Evolutionary conservation across 2,113 vertebrate genomes (phyloP).

Genomic region (Fregata magnificens): DNA sequence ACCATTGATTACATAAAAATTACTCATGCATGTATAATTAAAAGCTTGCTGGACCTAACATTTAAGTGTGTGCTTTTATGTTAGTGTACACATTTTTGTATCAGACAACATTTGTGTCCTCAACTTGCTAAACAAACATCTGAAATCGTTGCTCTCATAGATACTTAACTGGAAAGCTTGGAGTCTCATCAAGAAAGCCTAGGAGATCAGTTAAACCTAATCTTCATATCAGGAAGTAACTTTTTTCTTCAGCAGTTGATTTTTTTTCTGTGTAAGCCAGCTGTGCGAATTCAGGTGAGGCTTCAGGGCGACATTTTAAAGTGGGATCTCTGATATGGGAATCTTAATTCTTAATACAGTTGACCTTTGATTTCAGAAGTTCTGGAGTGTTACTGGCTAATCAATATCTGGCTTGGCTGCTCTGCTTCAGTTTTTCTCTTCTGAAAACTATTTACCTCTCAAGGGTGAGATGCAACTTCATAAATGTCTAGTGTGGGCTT

Average conservation of each 20-base stretch:
- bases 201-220: neutral
- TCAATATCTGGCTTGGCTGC: conserved; percentile 9
- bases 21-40: neutral
- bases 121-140: neutral
- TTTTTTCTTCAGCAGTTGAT: neutral
- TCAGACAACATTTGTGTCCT: neutral
- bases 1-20: neutral
- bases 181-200: neutral
- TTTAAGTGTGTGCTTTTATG: neutral
- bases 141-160: neutral
- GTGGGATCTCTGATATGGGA: neutral
- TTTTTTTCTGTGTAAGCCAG: neutral
- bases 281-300: neutral
- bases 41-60: neutral
- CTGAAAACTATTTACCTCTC: neutral
- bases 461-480: conserved; percentile 6
- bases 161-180: neutral
- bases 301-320: neutral
- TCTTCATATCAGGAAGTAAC: neutral
- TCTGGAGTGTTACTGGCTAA: neutral
- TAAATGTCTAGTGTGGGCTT: neutral
- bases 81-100: neutral
- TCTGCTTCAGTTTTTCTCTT: neutral
- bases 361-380: conserved; percentile 11
- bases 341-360: neutral